These are phyloP conservation scores for Esox niger DNA, from an alignment of 2,113 vertebrate species.

Conservation along the genomic window DNA sequence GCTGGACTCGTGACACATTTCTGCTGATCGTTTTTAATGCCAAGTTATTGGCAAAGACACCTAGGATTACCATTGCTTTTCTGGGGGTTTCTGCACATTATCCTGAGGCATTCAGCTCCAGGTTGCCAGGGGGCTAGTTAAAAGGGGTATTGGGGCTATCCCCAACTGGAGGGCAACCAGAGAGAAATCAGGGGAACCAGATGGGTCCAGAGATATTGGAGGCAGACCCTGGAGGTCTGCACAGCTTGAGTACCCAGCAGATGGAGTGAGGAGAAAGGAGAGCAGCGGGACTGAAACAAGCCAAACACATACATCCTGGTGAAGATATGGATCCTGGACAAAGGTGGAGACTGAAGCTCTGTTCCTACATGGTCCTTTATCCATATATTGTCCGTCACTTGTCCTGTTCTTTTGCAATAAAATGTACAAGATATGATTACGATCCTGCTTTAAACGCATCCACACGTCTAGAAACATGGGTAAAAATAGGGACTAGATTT, in stretches of 20 bases:
- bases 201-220: constrained; percentile 26
- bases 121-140: neutral
- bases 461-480: too few species aligned
- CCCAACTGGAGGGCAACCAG: constrained; percentile 17
- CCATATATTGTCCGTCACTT: too few species aligned
- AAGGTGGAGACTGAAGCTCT: neutral
- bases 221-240: constrained; percentile 13
- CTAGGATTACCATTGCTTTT: neutral
- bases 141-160: constrained; percentile 10
- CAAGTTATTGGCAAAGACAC: neutral
- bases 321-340: neutral
- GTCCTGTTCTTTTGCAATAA: too few species aligned
- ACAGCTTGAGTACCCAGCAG: constrained; percentile 18
- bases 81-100: neutral
- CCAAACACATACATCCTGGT: neutral
- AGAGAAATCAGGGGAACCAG: constrained; percentile 23
- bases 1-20: neutral
- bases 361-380: too few species aligned
- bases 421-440: too few species aligned
- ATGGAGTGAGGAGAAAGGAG: constrained; percentile 17
- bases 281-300: neutral
- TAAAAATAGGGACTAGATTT: neutral
- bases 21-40: neutral
- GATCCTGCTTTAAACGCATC: too few species aligned
- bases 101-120: neutral